Base-by-base conservation (phyloP, 2,888 invertebrate genomes). In the Barypeithes pellucidus region DNA sequence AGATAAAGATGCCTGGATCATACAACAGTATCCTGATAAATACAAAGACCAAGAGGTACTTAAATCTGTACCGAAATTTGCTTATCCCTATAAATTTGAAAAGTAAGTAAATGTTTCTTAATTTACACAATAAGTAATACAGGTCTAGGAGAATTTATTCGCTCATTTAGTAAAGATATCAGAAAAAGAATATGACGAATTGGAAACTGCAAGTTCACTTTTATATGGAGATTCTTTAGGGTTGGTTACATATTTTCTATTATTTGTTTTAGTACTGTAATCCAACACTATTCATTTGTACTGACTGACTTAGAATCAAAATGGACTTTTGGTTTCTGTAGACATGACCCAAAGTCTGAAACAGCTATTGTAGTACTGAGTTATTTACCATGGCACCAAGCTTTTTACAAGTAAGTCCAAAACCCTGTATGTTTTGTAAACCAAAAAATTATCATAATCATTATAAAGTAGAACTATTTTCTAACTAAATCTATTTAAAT, bases 321-420 rank as follows among this genome's bases (percentile, higher is more conserved):
- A 88, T 98, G 96, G 92, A 96, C 96, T 43, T 99, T 96, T 89
- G 98, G 98, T 78, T 99, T 96, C 87, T 98, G 98, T 86, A 93
- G 99, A 24, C 97, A 96, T 86, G 96, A 98, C 85, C 95, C 97
- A 4, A 93, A 94, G 84, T 92, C 94, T 22, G 92, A 95, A 83
- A 94, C 95, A 18, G 95, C 97, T 73, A 88, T 95, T 84, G 93
- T 96, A 57, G 87, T 96, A 78, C 88, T 94, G 79, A 98, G 98
- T 83, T 95, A 93, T 85, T 89, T 98, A 82, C 98, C 98, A 79
- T 99, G 98, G 98, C 97, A 97, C 85, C 97, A 97, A 87, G 93
- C 94, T 82, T 98, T 99, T 89, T 96, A 95, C 89, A 95, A 93
- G 93, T 93, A 87, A 88, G 91, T 89, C 82, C 9, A 24, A 62